Evolutionary conservation across 1,140 invertebrate species (phyloP).

Genomic region (Lithobius niger): DNA sequence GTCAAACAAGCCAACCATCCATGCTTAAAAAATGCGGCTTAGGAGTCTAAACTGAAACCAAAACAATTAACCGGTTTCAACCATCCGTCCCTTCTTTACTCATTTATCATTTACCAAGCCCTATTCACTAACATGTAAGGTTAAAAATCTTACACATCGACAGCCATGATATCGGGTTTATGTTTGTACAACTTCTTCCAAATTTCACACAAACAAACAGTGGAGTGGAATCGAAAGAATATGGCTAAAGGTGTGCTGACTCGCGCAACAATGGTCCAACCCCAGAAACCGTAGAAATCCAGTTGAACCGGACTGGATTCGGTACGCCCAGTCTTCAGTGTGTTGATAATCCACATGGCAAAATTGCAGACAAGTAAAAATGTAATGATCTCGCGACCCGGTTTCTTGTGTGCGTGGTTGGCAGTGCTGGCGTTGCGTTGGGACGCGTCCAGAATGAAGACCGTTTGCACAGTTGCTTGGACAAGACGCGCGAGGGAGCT

Average conservation of each 20-base stretch:
- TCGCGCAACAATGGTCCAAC: constrained; percentile 93
- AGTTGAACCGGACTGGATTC: constrained; percentile 84
- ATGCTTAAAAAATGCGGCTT: too few species aligned
- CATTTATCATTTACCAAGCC: too few species aligned
- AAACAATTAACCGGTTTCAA: too few species aligned
- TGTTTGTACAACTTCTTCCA: constrained; percentile 90
- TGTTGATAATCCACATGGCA: constrained; percentile 90
- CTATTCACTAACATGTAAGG: not conserved
- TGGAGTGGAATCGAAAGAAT: constrained; percentile 92
- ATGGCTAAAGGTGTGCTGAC: constrained; percentile 90
- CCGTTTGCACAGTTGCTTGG: constrained; percentile 31
- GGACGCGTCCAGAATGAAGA: constrained; percentile 38
- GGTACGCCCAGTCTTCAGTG: constrained; percentile 72
- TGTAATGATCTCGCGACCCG: constrained; percentile 75
- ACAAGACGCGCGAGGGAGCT: constrained; percentile 25
- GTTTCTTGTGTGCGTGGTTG: constrained; percentile 43
- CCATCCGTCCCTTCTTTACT: too few species aligned
- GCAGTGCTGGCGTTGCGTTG: constrained; percentile 22
- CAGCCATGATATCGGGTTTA: constrained; percentile 4
- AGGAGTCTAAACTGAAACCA: too few species aligned
- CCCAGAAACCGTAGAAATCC: constrained; percentile 84
- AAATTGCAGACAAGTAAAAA: constrained; percentile 80
- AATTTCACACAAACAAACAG: constrained; percentile 91
- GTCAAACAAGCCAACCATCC: too few species aligned
- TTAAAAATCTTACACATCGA: constrained; percentile 49